Base-by-base conservation (phyloP, 2,888 invertebrate species). In the Orthosia cruda region DNA sequence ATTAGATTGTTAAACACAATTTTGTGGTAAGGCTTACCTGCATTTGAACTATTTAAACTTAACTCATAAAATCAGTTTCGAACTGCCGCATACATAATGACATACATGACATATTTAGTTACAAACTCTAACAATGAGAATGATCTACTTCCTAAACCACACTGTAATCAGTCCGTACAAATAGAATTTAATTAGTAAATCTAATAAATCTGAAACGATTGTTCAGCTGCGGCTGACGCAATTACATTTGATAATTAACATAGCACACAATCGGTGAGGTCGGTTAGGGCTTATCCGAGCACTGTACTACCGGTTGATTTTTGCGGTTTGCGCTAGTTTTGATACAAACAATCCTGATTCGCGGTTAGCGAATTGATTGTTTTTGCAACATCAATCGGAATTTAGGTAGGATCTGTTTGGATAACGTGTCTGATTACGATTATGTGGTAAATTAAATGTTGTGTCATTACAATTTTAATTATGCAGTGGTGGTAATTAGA, bases 231-330 rank as follows among this genome's bases (percentile, higher is more conserved):
- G 83, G 71, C 63, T 57, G 65, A 61, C 65, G 58, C 74, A 79
- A 83, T 84, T 83, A 76, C 81, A 84, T 80, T 84, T 74, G 78
- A 74, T 84, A 86, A 84, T 87, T 80, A 84, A 75, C 75, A 77
- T 67, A 57, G 59, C 50, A 64, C 66, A 52, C 52, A 58, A 77
- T 81, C 74, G 69, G 72, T 71, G 57, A n/a, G n/a, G n/a, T n/a
- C n/a, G n/a, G n/a, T n/a, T n/a, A 61, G 57, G 62, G 71, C 73
- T 69, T 71, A 74, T 72, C 75, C 66, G 73, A 47, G 15, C 57
- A 58, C 52, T 78, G 58, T 69, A 23, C 68, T 9, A n/a, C n/a
- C n/a, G 50, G 64, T 68, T 62, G 74, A 73, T 85, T 84, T 84
- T 87, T 87, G 87, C 26, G 85, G 87, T 87, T 20, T 57, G 68